These are phyloP conservation scores for Cacajao melanocephalus DNA, from an alignment of 2,797 vertebrate genomes.

Conservation along the genomic window DNA sequence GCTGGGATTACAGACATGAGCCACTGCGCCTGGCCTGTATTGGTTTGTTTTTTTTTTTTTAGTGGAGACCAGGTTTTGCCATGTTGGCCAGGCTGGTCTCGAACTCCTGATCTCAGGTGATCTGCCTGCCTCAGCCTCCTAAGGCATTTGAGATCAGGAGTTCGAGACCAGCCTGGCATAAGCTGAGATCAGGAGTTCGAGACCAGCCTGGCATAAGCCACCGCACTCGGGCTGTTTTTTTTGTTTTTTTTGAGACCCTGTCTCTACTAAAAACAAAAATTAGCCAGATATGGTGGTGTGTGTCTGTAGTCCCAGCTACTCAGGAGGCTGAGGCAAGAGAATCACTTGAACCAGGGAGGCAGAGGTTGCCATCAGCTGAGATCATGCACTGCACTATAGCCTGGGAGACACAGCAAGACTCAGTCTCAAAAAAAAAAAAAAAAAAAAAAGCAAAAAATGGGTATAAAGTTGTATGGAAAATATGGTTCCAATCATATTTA, in stretches of 20 bases:
- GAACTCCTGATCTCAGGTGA: neutral
- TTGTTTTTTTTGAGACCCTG: neutral
- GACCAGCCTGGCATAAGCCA: no score
- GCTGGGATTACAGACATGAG: no score
- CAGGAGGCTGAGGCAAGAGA: neutral
- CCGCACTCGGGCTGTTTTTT: no score
- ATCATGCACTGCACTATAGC: neutral
- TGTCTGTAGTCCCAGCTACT: neutral
- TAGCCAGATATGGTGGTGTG: neutral
- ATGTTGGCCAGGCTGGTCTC: neutral
- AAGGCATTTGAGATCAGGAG: no score
- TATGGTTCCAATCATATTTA: neutral
- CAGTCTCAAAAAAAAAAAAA: neutral
- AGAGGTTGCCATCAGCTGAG: neutral
- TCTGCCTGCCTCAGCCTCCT: no score
- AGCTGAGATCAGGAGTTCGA: no score
- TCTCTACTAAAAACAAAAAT: neutral
- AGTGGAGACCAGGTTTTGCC: neutral
- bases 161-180: neutral
- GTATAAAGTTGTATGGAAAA: constrained; percentile 6
- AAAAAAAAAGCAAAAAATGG: neutral
- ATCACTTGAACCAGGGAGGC: neutral
- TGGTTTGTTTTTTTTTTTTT: no score
- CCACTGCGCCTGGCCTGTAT: neutral
- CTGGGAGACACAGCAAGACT: neutral